phyloP scores from a whole-genome alignment of 2,797 vertebrate species.

The Thalassophryne amazonica region DNA sequence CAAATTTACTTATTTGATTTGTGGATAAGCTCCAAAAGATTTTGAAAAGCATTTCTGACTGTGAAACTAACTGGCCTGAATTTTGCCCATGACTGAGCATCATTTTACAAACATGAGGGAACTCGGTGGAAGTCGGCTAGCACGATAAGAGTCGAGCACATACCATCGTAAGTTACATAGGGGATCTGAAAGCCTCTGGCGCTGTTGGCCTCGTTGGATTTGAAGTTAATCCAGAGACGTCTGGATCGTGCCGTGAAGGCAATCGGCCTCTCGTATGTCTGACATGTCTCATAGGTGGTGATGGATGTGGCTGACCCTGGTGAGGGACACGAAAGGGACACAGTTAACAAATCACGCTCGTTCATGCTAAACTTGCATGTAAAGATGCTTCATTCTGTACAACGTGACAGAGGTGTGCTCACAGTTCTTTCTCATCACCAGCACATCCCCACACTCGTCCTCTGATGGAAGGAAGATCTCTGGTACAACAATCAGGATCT shows the following conservation, averaged over 20 bases:
- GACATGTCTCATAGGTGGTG: constrained; percentile 97
- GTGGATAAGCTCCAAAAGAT: no score
- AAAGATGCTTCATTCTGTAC: neutral
- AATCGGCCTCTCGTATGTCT: constrained; percentile 96
- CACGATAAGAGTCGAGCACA: neutral
- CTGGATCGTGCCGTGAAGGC: constrained; percentile 96
- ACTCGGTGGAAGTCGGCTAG: neutral
- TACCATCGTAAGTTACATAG: constrained; percentile 96
- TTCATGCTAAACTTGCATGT: neutral
- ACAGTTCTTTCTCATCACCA: constrained; percentile 99
- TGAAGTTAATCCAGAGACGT: constrained; percentile 98
- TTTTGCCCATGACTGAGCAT: no score
- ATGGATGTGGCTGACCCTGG: constrained; percentile 94
- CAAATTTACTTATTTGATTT: no score
- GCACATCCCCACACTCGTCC: constrained; percentile 95
- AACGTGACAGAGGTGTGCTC: constrained; percentile 55
- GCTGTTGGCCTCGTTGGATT: constrained; percentile 95
- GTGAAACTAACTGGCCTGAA: no score
- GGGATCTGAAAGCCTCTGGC: constrained; percentile 97
- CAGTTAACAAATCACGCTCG: no score
- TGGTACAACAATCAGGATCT: constrained; percentile 96
- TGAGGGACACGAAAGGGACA: neutral
- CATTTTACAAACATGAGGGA: neutral
- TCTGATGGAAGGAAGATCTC: constrained; percentile 98
- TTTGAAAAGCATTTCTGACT: no score